Evolutionary conservation across 2,888 invertebrate genomes (phyloP).

Genomic region (Caenorhabditis imperialis): DNA sequence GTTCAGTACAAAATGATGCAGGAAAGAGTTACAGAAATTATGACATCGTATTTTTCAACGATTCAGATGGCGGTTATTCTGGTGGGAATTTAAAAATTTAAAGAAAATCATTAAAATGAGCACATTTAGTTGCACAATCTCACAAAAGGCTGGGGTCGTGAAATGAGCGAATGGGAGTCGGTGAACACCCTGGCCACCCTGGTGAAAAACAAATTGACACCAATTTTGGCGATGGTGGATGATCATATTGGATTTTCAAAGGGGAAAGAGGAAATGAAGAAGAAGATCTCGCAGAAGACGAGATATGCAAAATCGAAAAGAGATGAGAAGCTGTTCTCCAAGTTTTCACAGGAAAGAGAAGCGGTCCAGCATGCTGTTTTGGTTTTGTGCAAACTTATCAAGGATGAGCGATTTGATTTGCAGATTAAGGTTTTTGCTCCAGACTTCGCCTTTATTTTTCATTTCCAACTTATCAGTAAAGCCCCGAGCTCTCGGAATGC

Average conservation of each 20-base stretch:
- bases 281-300: slow-evolving; percentile 46
- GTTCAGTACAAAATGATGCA: slow-evolving; percentile 54
- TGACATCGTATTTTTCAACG: slow-evolving; percentile 46
- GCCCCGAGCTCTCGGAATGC: too few relatives aligned
- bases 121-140: slow-evolving; percentile 35
- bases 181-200: slow-evolving; percentile 27
- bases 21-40: slow-evolving; percentile 45
- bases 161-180: slow-evolving; percentile 43
- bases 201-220: slow-evolving; percentile 38
- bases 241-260: slow-evolving; percentile 54
- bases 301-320: slow-evolving; percentile 49
- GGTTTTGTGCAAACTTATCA: slow-evolving; percentile 45
- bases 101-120: background rate
- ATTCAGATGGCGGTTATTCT: slow-evolving; percentile 39
- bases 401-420: slow-evolving; percentile 56
- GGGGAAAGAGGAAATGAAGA: slow-evolving; percentile 56
- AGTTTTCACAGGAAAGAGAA: slow-evolving; percentile 49
- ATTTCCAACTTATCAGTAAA: too few relatives aligned
- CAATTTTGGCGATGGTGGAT: slow-evolving; percentile 46
- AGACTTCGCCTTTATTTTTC: too few relatives aligned
- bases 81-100: slow-evolving; percentile 2
- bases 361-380: slow-evolving; percentile 46
- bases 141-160: slow-evolving; percentile 24
- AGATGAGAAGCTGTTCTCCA: slow-evolving; percentile 49
- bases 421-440: slow-evolving; percentile 40